A percentile compares a stretch with the other conserved stretches of the same genome.
phyloP scores from a whole-genome alignment of 2,797 vertebrate species.

The Cottoperca gobio region DNA sequence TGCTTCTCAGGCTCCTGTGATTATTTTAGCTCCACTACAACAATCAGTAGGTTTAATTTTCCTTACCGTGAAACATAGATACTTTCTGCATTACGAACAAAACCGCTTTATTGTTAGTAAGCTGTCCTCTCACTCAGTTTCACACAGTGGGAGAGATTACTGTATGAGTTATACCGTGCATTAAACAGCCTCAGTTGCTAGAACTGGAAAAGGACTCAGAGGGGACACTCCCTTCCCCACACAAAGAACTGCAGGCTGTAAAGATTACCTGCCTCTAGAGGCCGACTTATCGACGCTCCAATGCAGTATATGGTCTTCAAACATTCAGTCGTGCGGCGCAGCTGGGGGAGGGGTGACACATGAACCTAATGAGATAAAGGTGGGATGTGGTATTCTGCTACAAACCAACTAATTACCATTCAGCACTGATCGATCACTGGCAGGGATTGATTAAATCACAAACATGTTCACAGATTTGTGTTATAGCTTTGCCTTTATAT shows the following conservation, averaged over 20 bases:
- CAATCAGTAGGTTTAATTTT: background rate
- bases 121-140: background rate
- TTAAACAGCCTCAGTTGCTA: too few relatives aligned
- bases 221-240: constrained; percentile 23
- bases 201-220: constrained; percentile 19
- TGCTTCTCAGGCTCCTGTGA: background rate
- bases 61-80: background rate
- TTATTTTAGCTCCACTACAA: constrained; percentile 4
- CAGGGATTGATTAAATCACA: constrained; percentile 23
- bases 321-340: constrained; percentile 50
- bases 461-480: background rate
- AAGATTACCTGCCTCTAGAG: constrained; percentile 62
- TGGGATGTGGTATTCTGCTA: constrained; percentile 6
- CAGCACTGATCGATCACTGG: constrained; percentile 13
- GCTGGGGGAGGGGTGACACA: background rate
- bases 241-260: constrained; percentile 39
- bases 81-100: constrained; percentile 3
- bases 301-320: constrained; percentile 60
- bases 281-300: constrained; percentile 61
- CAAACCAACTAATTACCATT: constrained; percentile 12
- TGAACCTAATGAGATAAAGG: constrained; percentile 34
- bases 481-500: background rate
- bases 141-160: constrained; percentile 13
- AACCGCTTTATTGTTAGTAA: constrained; percentile 19
- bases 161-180: background rate